Evolutionary conservation across 2,113 vertebrate genomes (phyloP), one percentile per base, ranked within the genome.

Genomic region (Scytalopus superciliaris): DNA sequence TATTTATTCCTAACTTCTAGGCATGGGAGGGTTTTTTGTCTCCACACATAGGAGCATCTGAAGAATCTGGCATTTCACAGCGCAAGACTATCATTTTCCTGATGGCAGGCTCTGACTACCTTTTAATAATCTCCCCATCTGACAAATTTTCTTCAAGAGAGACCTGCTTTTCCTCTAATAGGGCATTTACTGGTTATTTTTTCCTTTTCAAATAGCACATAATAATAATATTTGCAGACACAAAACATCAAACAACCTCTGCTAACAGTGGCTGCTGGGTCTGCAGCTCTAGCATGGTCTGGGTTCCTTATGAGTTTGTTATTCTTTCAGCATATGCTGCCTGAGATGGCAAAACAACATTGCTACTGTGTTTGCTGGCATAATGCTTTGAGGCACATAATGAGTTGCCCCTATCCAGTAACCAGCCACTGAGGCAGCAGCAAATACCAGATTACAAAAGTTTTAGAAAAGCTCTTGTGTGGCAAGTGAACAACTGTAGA

Each of bases 231-330:
- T 95, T 94, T 5, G 9, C 92, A 92, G 92, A 87, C 90, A 93
- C 66, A 93, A 94, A 96, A 97, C 96, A 96, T 97, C 96, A 95
- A 97, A 96, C 93, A 93, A 80, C 24, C 33, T 94, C 68, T 88
- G 47, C 75, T 80, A 80, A 85, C 59, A 74, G 55, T 52, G 57
- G 52, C 82, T 93, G 81, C 84, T 77, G 93, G 68, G 91, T 95
- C 63, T 96, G 84, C 90, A 85, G 82, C 79, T 90, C 90, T 74
- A 49, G 52, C n/a, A 90, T n/a, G 59, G 52, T 87, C 68, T 87
- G n/a, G 79, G 81, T 79, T 87, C 45, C 37, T 92, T 90, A 90
- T 19, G 53, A 87, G 60, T 87, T 80, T 90, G 69, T 60, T 84
- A 75, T 45, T 72, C 40, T 76, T 93, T 89, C 73, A 93, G 64